Base-by-base conservation (phyloP, 2,888 invertebrate genomes). In the Zelleria hepariella region DNA sequence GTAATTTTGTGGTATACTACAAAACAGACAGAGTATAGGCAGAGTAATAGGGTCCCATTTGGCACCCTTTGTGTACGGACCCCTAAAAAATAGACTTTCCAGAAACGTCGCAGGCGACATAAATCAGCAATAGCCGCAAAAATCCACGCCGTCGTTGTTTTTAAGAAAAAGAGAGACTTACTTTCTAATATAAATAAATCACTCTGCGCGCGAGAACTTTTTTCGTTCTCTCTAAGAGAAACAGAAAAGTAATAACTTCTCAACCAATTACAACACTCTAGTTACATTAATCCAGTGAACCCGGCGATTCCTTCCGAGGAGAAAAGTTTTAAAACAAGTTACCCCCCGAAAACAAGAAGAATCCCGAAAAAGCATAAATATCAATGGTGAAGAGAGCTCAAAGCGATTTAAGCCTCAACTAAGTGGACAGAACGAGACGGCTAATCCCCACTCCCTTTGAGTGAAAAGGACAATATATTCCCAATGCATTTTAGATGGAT, bases 221-320 rank as follows among this genome's bases (percentile, higher is more conserved):
- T 80, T 79, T 78, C 32, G 32, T 42, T 42, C 77, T 77, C 74
- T 71, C 74, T 71, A 75, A 77, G 74, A 77, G 75, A 78, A 79
- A 79, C 74, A 74, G 70, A 77, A 78, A 81, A 79, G 78, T 78
- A 78, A 82, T 81, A 82, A 80, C 78, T 80, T 82, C 74, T 76
- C 74, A 75, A 78, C 78, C 81, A 83, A 83, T 82, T 82, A 84
- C 77, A 77, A 78, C 80, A 83, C 78, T 82, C 77, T 80, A 79
- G 78, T 79, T 79, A 82, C 78, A 79, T 82, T 82, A 80, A 81
- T 82, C 77, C 77, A 73, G 71, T 72, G 74, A 76, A 76, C 72
- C 73, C 72, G 65, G 73, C 74, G 70, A 72, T 74, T 77, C 73
- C 73, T 75, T 65, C 71, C 72, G 70, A 75, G 79, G 77, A 79